Evolutionary conservation across 1,140 invertebrate genomes (phyloP).

Genomic region (Brachionus rotundiformis): DNA sequence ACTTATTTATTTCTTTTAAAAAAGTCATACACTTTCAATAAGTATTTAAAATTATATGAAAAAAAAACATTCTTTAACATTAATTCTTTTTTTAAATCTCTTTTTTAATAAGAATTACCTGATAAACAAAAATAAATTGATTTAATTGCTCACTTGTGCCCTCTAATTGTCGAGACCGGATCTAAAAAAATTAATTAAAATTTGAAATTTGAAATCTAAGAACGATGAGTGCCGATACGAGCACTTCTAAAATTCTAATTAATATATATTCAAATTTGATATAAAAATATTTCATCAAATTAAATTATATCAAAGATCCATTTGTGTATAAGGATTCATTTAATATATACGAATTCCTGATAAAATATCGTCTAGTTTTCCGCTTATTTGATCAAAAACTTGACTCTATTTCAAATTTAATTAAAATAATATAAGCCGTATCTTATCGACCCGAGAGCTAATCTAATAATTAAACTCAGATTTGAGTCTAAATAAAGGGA

Average conservation of each 20-base stretch:
- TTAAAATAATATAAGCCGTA: neutral
- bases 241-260: neutral
- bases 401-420: neutral
- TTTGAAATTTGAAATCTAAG: neutral
- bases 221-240: neutral
- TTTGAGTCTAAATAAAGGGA: neutral
- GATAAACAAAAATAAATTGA: neutral
- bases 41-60: no score
- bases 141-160: neutral
- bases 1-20: neutral
- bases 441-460: neutral
- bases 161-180: neutral
- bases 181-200: neutral
- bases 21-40: neutral
- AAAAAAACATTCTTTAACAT: no score
- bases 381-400: neutral
- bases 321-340: neutral
- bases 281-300: neutral
- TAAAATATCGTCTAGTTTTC: neutral
- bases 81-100: no score
- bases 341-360: neutral
- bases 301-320: neutral
- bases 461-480: neutral
- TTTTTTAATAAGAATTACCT: no score
- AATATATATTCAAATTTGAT: neutral